Percentiles rank a stretch among this genome's conserved stretches.
phyloP scores from a whole-genome alignment of 1,140 invertebrate species.

The Camponotus pennsylvanicus region DNA sequence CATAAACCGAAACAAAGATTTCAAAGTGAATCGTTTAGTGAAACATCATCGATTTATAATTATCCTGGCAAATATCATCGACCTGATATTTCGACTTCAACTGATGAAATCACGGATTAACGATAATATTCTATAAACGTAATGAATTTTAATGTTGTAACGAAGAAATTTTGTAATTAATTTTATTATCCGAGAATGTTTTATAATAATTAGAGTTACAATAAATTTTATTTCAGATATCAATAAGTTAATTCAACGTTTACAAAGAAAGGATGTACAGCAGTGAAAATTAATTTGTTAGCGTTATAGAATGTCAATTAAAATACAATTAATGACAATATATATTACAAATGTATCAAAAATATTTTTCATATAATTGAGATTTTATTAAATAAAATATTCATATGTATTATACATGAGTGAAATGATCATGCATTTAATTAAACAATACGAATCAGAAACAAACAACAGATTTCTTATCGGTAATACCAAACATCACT shows the following conservation, averaged over 20 bases:
- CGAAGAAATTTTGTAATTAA: neutral
- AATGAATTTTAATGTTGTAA: neutral
- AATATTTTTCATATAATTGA: conserved; percentile 22
- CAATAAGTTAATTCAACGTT: neutral
- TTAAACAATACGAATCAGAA: neutral
- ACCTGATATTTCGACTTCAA: conserved; percentile 50
- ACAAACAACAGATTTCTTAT: conserved; percentile 48
- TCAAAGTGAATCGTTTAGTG: conserved; percentile 45
- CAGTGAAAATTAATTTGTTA: neutral
- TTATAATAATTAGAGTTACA: neutral
- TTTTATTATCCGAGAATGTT: conserved; percentile 22
- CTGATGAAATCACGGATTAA: conserved; percentile 69
- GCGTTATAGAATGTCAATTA: neutral
- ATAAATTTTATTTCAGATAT: neutral
- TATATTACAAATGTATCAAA: neutral
- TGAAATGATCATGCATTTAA: conserved; percentile 17
- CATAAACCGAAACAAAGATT: neutral
- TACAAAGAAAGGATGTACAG: neutral
- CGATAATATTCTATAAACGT: conserved; percentile 19
- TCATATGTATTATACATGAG: neutral
- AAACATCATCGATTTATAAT: conserved; percentile 42
- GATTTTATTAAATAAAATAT: neutral
- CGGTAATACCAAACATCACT: neutral
- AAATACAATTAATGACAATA: neutral
- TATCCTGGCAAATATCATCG: conserved; percentile 1